Evolutionary conservation across 2,113 vertebrate genomes (phyloP), one percentile per base, ranked within the genome.

Genomic region (Scytalopus superciliaris): DNA sequence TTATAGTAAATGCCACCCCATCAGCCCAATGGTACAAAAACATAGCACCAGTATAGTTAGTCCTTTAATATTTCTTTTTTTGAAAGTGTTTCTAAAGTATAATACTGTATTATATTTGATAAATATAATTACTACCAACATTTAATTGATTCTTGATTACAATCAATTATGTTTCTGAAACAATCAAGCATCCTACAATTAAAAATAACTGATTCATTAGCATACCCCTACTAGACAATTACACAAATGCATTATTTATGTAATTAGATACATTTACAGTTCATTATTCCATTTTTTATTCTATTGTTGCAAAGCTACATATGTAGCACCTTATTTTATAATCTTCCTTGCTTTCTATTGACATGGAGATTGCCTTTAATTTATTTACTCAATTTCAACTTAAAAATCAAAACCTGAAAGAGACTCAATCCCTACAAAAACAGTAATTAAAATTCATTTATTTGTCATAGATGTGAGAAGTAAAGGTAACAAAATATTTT

Each of bases 221-320:
- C 91, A 95, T 93, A 96, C 56, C 90, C 94, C 86, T 94, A 96
- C 96, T 94, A 97, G 96, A 97, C 97, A 97, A 97, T 97, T 98
- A 97, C 86, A 97, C 87, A 97, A 97, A 98, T 98, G 97, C 97
- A 98, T 98, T 98, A 98, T 98, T 98, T 98, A 98, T 98, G 97
- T 96, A 97, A 98, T 98, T 98, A 98, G 97, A 87, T 84, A 84
- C 90, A 97, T 97, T 96, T 97, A 96, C 94, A 95, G 95, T 97
- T 97, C 94, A 96, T 97, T 96, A 97, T 97, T 96, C 85, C 70
- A 88, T 68, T 92, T 96, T 95, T 96, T 95, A 93, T 95, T 95
- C 95, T 88, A 97, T 97, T 98, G 96, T 97, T 94, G 92, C 73
- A 97, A 96, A 96, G 95, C 93, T 84, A 92, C 87, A 52, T 66